phyloP scores from a whole-genome alignment of 2,113 vertebrate species.

The Numida meleagris region DNA sequence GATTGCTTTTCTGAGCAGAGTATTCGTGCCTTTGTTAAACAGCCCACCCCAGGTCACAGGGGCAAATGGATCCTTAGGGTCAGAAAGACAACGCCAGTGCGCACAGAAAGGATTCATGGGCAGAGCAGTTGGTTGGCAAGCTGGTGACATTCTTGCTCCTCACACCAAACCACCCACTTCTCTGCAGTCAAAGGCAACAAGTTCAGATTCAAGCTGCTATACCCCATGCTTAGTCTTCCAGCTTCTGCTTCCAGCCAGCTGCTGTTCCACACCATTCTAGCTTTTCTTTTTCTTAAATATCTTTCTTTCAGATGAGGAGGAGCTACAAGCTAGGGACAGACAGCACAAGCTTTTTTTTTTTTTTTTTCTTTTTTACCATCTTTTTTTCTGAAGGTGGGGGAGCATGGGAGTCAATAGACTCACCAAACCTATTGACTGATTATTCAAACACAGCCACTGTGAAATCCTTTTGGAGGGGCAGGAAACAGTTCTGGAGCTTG shows the following conservation, averaged over 20 bases:
- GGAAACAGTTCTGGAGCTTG: not conserved
- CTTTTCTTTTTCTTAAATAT: not conserved
- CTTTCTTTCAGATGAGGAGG: not conserved
- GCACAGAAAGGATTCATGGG: not conserved
- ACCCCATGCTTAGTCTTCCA: not conserved
- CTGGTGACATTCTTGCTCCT: not conserved
- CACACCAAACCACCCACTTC: not conserved
- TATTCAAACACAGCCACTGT: not conserved
- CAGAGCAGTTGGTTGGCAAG: not conserved
- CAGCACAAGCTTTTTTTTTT: not conserved
- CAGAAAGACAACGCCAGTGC: not conserved
- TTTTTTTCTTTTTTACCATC: too few species aligned
- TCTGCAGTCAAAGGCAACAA: not conserved
- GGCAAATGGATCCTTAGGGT: not conserved
- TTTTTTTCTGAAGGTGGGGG: too few species aligned
- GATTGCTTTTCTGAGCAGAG: not conserved
- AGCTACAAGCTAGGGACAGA: not conserved
- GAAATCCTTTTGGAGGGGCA: not conserved
- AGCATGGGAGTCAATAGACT: not conserved
- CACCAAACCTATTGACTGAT: not conserved
- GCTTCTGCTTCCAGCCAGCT: not conserved
- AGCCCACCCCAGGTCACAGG: not conserved
- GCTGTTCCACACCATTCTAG: not conserved
- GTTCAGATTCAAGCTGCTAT: not conserved
- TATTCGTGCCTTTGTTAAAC: not conserved